These are phyloP conservation scores for Rhagoletis zephyria DNA, from an alignment of 1,140 invertebrate species.

Conservation along the genomic window DNA sequence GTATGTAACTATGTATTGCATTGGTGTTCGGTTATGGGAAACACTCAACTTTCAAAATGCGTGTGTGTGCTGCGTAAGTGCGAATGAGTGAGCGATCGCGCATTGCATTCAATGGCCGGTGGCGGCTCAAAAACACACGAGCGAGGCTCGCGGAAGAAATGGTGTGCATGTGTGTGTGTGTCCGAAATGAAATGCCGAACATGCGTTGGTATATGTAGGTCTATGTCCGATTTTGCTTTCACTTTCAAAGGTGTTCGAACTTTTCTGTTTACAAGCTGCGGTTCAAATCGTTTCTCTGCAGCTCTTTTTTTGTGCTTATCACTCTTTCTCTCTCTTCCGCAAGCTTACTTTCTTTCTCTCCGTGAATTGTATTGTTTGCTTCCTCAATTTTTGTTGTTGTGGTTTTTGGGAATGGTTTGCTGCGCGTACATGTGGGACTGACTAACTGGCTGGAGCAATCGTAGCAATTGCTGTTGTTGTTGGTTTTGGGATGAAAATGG, in stretches of 20 bases:
- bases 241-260: slow-evolving; percentile 74
- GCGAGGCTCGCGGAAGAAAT: not conserved
- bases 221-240: slow-evolving; percentile 73
- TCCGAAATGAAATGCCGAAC: slow-evolving; percentile 26
- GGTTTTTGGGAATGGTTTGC: slow-evolving; percentile 45
- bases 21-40: not conserved
- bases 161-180: not conserved
- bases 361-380: slow-evolving; percentile 1
- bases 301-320: not conserved
- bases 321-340: not conserved
- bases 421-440: not conserved
- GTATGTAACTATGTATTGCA: not conserved
- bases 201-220: slow-evolving; percentile 72
- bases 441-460: not conserved
- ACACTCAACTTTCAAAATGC: slow-evolving; percentile 46
- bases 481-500: not conserved
- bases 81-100: slow-evolving; percentile 3
- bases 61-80: not conserved
- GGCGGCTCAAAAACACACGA: not conserved
- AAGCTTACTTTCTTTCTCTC: slow-evolving; percentile 46
- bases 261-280: slow-evolving; percentile 70
- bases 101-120: slow-evolving; percentile 19
- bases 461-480: not conserved
- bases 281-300: slow-evolving; percentile 25
- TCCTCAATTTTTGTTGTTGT: slow-evolving; percentile 13